Percentiles rank a stretch among this genome's conserved stretches.
Conservation (phyloP, 2,888 invertebrate genomes). For the Ornithoptera alexandrae region DNA sequence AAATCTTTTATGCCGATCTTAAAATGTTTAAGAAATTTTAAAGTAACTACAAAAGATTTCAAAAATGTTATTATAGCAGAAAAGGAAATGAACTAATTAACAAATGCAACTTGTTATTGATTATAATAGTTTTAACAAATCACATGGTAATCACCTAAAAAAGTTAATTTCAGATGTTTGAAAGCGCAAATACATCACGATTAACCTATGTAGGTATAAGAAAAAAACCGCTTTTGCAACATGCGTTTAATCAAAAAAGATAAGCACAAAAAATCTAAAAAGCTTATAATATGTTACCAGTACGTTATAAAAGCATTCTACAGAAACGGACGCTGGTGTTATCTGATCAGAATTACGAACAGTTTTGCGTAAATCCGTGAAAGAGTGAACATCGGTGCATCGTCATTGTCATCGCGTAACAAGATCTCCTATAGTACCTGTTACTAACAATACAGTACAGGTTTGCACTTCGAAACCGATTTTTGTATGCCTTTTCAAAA, state of each 20-base stretch:
- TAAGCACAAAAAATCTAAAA: slow-evolving; percentile 49
- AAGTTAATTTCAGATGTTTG: background rate
- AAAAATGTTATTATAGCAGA: too few relatives aligned
- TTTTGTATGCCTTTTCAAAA: slow-evolving; percentile 42
- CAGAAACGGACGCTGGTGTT: slow-evolving; percentile 63
- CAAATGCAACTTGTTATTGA: background rate
- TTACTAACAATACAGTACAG: slow-evolving; percentile 57
- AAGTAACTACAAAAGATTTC: too few relatives aligned
- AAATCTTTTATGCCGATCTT: background rate
- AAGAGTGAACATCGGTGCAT: slow-evolving; percentile 62
- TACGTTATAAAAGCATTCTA: slow-evolving; percentile 58
- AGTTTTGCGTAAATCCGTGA: slow-evolving; percentile 43
- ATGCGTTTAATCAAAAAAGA: slow-evolving; percentile 4
- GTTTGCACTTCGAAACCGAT: slow-evolving; percentile 53
- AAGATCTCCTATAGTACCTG: slow-evolving; percentile 71
- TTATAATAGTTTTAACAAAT: background rate
- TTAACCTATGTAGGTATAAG: background rate
- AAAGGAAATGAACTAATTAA: background rate
- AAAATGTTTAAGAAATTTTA: background rate
- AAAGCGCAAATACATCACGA: background rate
- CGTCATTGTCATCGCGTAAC: slow-evolving; percentile 64
- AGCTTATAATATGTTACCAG: slow-evolving; percentile 47
- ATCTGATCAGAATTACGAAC: slow-evolving; percentile 77
- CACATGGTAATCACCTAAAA: too few relatives aligned
- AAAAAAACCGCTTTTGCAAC: slow-evolving; percentile 3